Base-by-base conservation (phyloP, 2,113 vertebrate species). In the Pongo abelii region DNA sequence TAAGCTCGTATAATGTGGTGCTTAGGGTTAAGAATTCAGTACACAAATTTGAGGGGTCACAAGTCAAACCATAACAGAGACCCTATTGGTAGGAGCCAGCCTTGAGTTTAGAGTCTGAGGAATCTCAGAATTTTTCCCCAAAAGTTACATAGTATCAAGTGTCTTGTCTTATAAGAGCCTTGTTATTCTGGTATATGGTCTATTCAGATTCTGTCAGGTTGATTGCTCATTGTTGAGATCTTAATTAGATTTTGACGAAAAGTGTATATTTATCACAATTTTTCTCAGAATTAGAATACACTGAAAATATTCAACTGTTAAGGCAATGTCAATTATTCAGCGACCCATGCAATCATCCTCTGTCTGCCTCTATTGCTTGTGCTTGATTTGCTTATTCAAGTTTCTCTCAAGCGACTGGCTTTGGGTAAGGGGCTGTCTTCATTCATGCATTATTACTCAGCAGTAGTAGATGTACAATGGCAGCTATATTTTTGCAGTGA, bases 301-400 rank as follows among this genome's bases (percentile, higher is more conserved):
- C 20, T 80, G 74, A 95, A 92, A 83, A 48, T 84, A 89, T 67
- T 96, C 38, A 40, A 27, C 13, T 61, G 25, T 67, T 72, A 86
- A 77, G 32, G 20, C 35, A 72, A 64, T 85, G 40, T 86, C 22
- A 35, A 48, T 11, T 74, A 83, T 79, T 40, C 85, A 87, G 78
- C 96, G 1, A 98, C 3, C 95, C 18, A 0, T 40, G 12, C 0
- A 50, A 4, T n/a, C 32, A 23, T 14, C 48, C 17, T 80, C 17
- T 55, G 3, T 17, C 93, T 17, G 7, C 57, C 89, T 96, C 89
- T 96, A 57, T 83, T 75, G 7, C 61, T 81, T 84, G 59, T 79
- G 84, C 89, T 55, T 95, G 57, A 35, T 75, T 96, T 75, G 70
- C 67, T 97, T 94, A 87, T 96, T 96, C 94, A 84, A 35, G 52